Percentiles rank a stretch among this genome's conserved stretches.
Conservation (phyloP, 2,888 invertebrate species). For the Teleogryllus oceanicus region DNA sequence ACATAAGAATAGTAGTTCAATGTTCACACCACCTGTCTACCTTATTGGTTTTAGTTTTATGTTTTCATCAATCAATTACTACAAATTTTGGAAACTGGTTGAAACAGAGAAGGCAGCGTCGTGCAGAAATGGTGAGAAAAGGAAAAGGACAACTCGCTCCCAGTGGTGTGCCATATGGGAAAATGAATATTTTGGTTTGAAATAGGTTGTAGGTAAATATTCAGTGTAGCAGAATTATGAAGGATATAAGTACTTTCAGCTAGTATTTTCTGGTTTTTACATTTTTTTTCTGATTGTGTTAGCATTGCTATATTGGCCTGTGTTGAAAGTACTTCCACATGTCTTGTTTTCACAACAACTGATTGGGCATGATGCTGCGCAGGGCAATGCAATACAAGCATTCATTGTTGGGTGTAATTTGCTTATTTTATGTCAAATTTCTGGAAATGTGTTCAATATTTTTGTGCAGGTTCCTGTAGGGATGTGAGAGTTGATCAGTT, state of each 20-base stretch:
- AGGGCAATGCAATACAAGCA: no score
- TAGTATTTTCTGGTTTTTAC: no score
- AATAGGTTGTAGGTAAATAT: no score
- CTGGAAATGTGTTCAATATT: neutral
- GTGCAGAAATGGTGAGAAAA: neutral
- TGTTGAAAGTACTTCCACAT: no score
- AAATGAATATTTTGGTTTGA: neutral
- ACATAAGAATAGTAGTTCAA: conserved; percentile 10
- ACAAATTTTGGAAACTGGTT: neutral
- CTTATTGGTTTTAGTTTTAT: neutral
- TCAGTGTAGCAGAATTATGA: no score
- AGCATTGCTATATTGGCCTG: no score
- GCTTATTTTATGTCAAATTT: no score
- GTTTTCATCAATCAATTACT: neutral
- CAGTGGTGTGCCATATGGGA: neutral
- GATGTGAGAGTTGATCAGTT: neutral
- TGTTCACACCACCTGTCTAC: conserved; percentile 4
- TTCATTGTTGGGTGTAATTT: no score
- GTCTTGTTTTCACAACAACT: no score
- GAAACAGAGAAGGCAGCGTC: conserved; percentile 1
- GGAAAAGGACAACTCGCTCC: neutral
- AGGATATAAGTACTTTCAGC: no score
- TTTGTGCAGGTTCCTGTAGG: neutral
- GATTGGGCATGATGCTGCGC: no score
- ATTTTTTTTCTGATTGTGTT: no score